Evolutionary conservation across 1,140 invertebrate genomes (phyloP).

Genomic region (Liolophura sinensis): DNA sequence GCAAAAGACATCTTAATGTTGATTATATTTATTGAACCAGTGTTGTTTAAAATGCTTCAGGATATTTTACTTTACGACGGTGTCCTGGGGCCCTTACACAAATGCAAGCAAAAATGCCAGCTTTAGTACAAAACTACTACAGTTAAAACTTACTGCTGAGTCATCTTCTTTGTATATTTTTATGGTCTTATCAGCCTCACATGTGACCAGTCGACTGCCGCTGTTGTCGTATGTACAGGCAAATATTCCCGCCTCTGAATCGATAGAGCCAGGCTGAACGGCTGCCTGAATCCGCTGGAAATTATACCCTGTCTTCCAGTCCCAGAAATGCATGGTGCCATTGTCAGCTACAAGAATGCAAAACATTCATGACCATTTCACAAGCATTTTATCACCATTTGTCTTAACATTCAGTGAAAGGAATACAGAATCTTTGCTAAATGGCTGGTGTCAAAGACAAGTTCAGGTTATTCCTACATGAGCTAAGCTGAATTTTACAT

Average conservation of each 20-base stretch:
- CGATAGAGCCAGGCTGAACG: conserved; percentile 99
- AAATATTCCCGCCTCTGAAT: conserved; percentile 97
- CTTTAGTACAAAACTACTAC: too few species aligned
- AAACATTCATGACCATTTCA: neutral
- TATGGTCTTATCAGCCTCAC: conserved; percentile 98
- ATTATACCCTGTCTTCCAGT: conserved; percentile 98
- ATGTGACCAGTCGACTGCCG: conserved; percentile 90
- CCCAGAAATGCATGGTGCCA: conserved; percentile 98
- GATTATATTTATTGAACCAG: neutral
- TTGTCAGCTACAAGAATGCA: conserved; percentile 72
- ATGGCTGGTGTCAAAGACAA: too few species aligned
- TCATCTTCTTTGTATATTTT: conserved; percentile 99
- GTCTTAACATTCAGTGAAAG: too few species aligned
- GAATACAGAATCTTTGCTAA: too few species aligned
- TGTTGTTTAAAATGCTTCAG: too few species aligned
- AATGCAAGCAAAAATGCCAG: too few species aligned
- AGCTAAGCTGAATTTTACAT: too few species aligned
- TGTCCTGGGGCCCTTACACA: too few species aligned
- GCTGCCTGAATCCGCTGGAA: conserved; percentile 92
- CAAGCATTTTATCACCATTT: neutral
- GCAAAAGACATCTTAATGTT: neutral
- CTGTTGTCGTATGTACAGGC: conserved; percentile 93
- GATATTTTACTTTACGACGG: too few species aligned
- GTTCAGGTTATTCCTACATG: too few species aligned
- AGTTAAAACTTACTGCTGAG: conserved; percentile 69